These are phyloP conservation scores for Triops longicaudatus DNA, from an alignment of 1,140 invertebrate species.

Conservation along the genomic window DNA sequence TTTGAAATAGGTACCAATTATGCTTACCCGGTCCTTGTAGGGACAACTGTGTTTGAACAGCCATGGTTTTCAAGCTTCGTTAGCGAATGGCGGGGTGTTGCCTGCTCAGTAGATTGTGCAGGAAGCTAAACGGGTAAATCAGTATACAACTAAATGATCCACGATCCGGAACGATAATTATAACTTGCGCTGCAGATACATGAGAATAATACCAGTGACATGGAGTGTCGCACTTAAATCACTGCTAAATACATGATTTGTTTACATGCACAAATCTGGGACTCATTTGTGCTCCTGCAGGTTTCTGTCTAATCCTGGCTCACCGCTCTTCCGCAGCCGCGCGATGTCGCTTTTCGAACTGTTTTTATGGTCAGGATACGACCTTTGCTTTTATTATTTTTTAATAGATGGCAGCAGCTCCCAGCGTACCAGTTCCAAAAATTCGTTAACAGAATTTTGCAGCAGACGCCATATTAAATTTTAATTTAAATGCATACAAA, in stretches of 20 bases:
- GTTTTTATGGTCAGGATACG: background rate
- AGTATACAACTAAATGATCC: background rate
- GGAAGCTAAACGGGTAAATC: background rate
- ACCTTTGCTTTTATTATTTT: no score
- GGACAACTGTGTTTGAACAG: background rate
- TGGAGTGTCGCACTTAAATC: background rate
- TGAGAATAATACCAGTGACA: background rate
- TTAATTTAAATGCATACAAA: no score
- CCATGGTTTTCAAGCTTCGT: background rate
- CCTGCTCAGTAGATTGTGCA: background rate
- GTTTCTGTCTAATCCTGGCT: background rate
- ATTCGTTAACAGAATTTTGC: no score
- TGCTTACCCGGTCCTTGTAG: background rate
- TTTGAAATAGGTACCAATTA: background rate
- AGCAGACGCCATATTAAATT: no score
- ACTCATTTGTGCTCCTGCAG: background rate
- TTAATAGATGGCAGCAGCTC: no score
- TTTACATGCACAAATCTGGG: background rate
- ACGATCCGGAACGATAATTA: background rate
- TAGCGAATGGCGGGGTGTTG: background rate
- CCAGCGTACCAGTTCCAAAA: no score
- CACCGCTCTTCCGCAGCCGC: background rate
- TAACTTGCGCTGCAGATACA: background rate
- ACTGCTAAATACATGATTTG: background rate
- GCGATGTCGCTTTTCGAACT: background rate